These are phyloP conservation scores for Pharmacophagus antenor DNA, from an alignment of 2,888 invertebrate genomes.

Conservation along the genomic window DNA sequence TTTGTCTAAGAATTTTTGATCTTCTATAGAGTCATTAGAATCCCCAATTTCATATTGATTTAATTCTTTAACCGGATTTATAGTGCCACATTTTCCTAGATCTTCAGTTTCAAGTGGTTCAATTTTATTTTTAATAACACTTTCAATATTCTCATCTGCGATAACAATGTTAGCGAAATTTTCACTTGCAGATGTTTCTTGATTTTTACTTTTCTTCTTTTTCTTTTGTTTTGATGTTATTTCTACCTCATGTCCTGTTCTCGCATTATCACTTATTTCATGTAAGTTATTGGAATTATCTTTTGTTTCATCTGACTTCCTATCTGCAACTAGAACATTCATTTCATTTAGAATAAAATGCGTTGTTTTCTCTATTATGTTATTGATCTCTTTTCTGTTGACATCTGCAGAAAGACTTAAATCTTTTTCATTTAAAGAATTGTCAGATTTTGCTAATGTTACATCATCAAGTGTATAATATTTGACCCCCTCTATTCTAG, in stretches of 20 bases:
- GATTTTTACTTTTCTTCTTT: conserved; percentile 52
- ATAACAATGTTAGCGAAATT: conserved; percentile 35
- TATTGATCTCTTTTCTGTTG: neutral
- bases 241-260: conserved; percentile 27
- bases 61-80: conserved; percentile 43
- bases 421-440: neutral
- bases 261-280: conserved; percentile 13
- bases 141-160: conserved; percentile 37
- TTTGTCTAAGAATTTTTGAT: neutral
- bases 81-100: conserved; percentile 38
- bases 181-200: conserved; percentile 39
- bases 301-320: conserved; percentile 24
- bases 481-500: neutral
- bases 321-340: neutral
- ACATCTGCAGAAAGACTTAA: neutral
- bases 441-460: neutral
- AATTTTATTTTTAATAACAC: conserved; percentile 35
- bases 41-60: conserved; percentile 15
- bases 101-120: conserved; percentile 39
- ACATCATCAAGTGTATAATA: neutral
- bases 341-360: conserved; percentile 9
- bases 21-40: neutral
- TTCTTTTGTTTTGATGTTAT: conserved; percentile 45
- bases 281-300: neutral
- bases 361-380: conserved; percentile 1